Evolutionary conservation across 1,140 invertebrate genomes (phyloP), one percentile per base, ranked within the genome.

Genomic region (Drosophila quadrilineata): DNA sequence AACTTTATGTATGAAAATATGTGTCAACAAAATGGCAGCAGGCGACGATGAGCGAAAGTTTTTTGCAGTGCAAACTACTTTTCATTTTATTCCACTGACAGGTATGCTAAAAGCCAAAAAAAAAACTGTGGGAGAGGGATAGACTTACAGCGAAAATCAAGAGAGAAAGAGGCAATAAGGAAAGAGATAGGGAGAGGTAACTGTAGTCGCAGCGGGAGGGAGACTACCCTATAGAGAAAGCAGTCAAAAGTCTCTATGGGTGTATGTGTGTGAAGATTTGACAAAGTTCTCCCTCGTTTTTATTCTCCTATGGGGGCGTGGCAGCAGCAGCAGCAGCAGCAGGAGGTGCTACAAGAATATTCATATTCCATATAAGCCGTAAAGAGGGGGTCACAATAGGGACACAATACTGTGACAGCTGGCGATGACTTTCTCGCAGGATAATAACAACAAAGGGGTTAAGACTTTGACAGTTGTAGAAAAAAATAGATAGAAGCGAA

Each of bases 61-160:
- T n/a, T n/a, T 85, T 85, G 49, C 80, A 63, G 52, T 71, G 53
- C 46, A 53, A 85, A 75, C 79, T 85, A 85, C 79, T 85, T 85
- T 85, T 77, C 79, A 85, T 85, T 85, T 85, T 86, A 85, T 74
- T 85, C 50, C 58, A 66, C 73, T 85, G 79, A 85, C 79, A 85
- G 80, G 79, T 85, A 85, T 75, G 79, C 74, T 85, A 86, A 85
- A 75, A 85, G 79, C 80, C 71, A 84, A 85, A 85, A 82, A 80
- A 73, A 60, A 59, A 56, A 14, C 17, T 59, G 58, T 17, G 43
- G 22, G 5, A 0, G 9, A 17, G 22, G 6, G 3, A n/a, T n/a
- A n/a, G n/a, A n/a, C n/a, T n/a, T n/a, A n/a, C n/a, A n/a, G n/a
- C n/a, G n/a, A n/a, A n/a, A n/a, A n/a, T n/a, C n/a, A n/a, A n/a